phyloP scores from a whole-genome alignment of 2,888 invertebrate genomes.

The Ditylenchus weischeri region DNA sequence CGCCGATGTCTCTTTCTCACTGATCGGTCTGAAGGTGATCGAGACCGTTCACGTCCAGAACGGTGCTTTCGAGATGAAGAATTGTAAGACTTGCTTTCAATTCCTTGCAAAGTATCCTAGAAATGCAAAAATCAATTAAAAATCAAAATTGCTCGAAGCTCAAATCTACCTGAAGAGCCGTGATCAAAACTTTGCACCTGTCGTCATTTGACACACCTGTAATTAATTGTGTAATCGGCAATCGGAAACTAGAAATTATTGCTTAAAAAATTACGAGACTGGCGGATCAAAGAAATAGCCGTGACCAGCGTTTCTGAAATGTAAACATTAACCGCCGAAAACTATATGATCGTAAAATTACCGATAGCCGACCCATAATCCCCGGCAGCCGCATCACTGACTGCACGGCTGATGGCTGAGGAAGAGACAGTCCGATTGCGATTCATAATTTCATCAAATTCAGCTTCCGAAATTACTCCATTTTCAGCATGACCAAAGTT shows the following conservation, averaged over 20 bases:
- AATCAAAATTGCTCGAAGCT: too few relatives aligned
- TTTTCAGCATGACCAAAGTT: slow-evolving; percentile 12
- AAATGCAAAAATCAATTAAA: too few relatives aligned
- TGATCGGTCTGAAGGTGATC: slow-evolving; percentile 22
- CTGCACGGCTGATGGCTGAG: slow-evolving; percentile 92
- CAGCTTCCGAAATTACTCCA: slow-evolving; percentile 70
- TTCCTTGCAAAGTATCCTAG: slow-evolving; percentile 30
- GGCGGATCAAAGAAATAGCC: slow-evolving; percentile 95
- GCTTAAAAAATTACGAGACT: slow-evolving; percentile 70
- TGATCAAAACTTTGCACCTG: slow-evolving; percentile 93
- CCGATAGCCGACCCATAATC: slow-evolving; percentile 91
- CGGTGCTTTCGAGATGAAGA: slow-evolving; percentile 26
- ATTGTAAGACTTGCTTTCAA: slow-evolving; percentile 29
- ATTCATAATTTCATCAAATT: slow-evolving; percentile 97
- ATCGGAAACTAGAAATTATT: too few relatives aligned
- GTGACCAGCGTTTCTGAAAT: slow-evolving; percentile 84
- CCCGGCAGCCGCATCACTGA: slow-evolving; percentile 67
- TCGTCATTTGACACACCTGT: slow-evolving; percentile 80
- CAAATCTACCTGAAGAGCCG: slow-evolving; percentile 76
- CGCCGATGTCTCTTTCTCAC: slow-evolving; percentile 25
- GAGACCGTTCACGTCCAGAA: slow-evolving; percentile 27
- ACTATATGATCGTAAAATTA: too few relatives aligned
- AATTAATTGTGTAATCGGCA: too few relatives aligned
- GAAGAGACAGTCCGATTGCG: slow-evolving; percentile 88
- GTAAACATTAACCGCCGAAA: too few relatives aligned